Percentiles rank a stretch among this genome's conserved stretches.
Evolutionary conservation across 1,140 invertebrate species (phyloP).

Genomic region (Octopus bimaculoides): DNA sequence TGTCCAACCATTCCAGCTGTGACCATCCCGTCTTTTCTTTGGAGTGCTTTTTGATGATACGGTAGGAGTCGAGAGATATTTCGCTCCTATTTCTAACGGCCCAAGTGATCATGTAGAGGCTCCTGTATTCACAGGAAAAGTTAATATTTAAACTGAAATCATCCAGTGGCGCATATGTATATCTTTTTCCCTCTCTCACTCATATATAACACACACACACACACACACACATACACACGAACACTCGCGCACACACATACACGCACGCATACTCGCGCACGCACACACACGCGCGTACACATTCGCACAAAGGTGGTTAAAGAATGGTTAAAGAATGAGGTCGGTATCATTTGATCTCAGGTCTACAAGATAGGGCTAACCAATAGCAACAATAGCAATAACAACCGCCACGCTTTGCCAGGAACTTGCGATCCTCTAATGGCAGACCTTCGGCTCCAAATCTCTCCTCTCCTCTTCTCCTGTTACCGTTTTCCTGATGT

Average conservation of each 20-base stretch:
- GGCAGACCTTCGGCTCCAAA: too few species aligned
- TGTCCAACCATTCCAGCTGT: background rate
- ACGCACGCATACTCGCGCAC: background rate
- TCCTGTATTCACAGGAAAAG: too few species aligned
- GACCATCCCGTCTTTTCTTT: background rate
- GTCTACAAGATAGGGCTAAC: too few species aligned
- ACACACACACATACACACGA: background rate
- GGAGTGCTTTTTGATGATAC: background rate
- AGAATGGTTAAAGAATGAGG: background rate
- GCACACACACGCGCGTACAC: background rate
- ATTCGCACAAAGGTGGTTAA: background rate
- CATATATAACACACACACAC: background rate
- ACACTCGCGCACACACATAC: background rate
- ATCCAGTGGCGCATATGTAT: background rate
- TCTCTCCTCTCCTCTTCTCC: too few species aligned
- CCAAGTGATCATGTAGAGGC: too few species aligned
- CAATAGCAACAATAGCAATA: too few species aligned
- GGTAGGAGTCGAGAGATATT: background rate
- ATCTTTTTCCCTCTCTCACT: background rate
- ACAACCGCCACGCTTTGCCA: too few species aligned
- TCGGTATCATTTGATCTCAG: too few species aligned
- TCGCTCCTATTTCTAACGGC: background rate
- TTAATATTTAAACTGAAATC: background rate
- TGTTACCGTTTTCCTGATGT: too few species aligned
- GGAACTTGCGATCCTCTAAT: too few species aligned